Evolutionary conservation across 1,140 invertebrate genomes (phyloP), one percentile per base, ranked within the genome.

Genomic region (Polypedilum pembai): DNA sequence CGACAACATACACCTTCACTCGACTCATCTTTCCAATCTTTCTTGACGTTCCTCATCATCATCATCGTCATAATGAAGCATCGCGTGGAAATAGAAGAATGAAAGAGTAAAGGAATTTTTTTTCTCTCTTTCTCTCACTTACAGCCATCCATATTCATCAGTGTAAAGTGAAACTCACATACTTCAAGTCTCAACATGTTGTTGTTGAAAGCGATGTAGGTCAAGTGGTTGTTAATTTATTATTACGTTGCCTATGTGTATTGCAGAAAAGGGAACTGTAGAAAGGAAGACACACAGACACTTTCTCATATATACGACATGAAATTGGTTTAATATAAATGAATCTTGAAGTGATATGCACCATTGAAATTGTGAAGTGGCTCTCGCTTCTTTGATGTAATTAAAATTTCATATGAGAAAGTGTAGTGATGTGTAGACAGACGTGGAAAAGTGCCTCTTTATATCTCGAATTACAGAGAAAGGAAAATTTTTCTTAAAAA

Each of bases 171-270:
- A 56, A 56, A 56, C 45, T 56, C 45, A 56, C 45, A 56, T 56
- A 56, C 45, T 56, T 56, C 12, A 56, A 56, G 45, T 56, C 45
- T 56, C 45, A 56, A 56, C 45, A 56, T 56, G 45, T n/a, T 69
- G 45, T n/a, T 69, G 65, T 69, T 69, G 65, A 69, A 69, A 69
- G 65, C 65, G 8, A 69, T 69, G 17, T 69, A 21, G 65, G 65
- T 69, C 65, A 69, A 69, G 65, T 69, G 65, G 65, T 21, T 69
- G 65, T 69, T 69, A 69, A 69, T 69, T 69, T 69, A 69, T 69
- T 69, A 69, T 69, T 69, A 69, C 65, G 65, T 69, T 56, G 45
- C 45, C n/a, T 56, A 56, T n/a, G n/a, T 33, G 12, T 56, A 56
- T 56, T 56, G 12, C 45, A 56, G n/a, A 56, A n/a, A n/a, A 56